Conservation (phyloP, 2,888 invertebrate genomes). For the Cataglyphis rosenhaueri region DNA sequence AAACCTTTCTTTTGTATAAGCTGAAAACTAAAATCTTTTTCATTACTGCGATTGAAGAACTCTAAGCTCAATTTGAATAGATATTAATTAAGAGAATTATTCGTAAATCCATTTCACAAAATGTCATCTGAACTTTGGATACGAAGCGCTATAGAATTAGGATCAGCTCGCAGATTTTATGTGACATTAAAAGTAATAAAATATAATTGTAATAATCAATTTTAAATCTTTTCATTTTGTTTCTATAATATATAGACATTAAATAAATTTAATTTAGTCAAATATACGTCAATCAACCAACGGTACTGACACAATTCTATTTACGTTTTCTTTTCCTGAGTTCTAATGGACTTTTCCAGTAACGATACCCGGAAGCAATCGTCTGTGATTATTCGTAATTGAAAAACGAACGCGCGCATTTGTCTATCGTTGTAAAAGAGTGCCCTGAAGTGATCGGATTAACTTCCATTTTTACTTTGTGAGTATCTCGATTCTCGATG, state of each 20-base stretch:
- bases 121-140: constrained; percentile 15
- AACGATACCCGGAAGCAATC: constrained; percentile 36
- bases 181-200: neutral
- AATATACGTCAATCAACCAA: constrained; percentile 6
- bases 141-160: neutral
- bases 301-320: neutral
- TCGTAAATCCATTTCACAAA: constrained; percentile 15
- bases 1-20: neutral
- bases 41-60: neutral
- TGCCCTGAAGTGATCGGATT: constrained; percentile 35
- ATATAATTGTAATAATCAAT: neutral
- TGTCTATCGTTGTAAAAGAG: constrained; percentile 34
- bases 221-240: neutral
- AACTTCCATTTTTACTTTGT: constrained; percentile 40
- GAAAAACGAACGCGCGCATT: constrained; percentile 17
- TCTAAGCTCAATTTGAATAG: constrained; percentile 28
- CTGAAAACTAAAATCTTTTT: constrained; percentile 23
- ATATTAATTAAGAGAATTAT: constrained; percentile 36
- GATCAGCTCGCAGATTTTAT: neutral
- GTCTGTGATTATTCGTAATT: constrained; percentile 32
- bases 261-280: neutral
- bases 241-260: neutral
- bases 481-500: constrained; percentile 38
- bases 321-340: constrained; percentile 19
- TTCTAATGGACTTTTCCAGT: constrained; percentile 20